Conservation (phyloP, 2,888 invertebrate species). For the Scelioninae gen. 2 region DNA sequence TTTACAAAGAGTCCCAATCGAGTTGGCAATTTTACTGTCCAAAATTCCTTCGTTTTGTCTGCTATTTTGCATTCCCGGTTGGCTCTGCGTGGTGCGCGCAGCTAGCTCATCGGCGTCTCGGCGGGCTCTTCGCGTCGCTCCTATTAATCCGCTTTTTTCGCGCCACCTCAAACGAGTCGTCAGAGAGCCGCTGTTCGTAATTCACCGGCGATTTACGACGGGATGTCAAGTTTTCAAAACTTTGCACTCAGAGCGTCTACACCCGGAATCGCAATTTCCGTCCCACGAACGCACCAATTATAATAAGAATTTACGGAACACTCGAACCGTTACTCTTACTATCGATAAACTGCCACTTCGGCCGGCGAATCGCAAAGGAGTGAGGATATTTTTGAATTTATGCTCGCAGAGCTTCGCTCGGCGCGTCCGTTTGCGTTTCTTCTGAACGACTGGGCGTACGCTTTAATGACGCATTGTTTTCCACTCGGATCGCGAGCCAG, state of each 20-base stretch:
- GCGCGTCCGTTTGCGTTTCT: slow-evolving; percentile 48
- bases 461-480: slow-evolving; percentile 54
- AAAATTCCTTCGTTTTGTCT: too few relatives aligned
- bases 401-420: slow-evolving; percentile 17
- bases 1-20: too few relatives aligned
- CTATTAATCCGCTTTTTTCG: slow-evolving; percentile 55
- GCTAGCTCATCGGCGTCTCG: slow-evolving; percentile 18
- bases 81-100: slow-evolving; percentile 9
- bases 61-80: too few relatives aligned
- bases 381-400: slow-evolving; percentile 48
- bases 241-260: slow-evolving; percentile 47
- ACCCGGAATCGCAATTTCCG: slow-evolving; percentile 64
- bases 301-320: slow-evolving; percentile 69
- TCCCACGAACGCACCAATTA: slow-evolving; percentile 66
- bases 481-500: slow-evolving; percentile 3
- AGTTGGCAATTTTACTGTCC: too few relatives aligned
- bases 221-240: slow-evolving; percentile 63
- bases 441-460: slow-evolving; percentile 42
- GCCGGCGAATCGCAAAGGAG: slow-evolving; percentile 43
- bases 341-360: slow-evolving; percentile 64
- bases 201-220: slow-evolving; percentile 63
- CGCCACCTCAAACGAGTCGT: slow-evolving; percentile 31
- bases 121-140: slow-evolving; percentile 34
- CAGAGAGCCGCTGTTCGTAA: slow-evolving; percentile 36
- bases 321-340: slow-evolving; percentile 54